A percentile compares a stretch with the other conserved stretches of the same genome.
Evolutionary conservation across 2,888 invertebrate species (phyloP).

Genomic region (Drosophila neonasuta): DNA sequence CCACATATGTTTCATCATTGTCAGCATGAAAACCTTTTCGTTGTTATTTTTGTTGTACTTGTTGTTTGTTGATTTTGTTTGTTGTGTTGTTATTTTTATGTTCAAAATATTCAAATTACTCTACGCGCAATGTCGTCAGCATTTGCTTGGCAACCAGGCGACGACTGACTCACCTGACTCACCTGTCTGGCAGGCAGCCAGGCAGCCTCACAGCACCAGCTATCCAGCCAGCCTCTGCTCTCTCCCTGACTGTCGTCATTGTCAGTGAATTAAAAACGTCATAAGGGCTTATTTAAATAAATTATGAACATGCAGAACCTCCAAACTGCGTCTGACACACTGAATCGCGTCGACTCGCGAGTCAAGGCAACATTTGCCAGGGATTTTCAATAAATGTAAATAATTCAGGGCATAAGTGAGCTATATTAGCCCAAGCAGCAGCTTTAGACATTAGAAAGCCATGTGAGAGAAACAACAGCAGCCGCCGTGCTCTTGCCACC

Average conservation of each 20-base stretch:
- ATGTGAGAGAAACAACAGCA: conserved; percentile 65
- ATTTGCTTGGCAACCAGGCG: conserved; percentile 37
- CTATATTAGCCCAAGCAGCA: conserved; percentile 58
- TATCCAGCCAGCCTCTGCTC: not conserved
- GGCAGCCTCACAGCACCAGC: not conserved
- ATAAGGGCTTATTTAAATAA: conserved; percentile 79
- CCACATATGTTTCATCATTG: conserved; percentile 28
- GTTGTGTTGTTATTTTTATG: conserved; percentile 70
- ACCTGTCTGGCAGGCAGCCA: not conserved
- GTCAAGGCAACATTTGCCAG: conserved; percentile 35
- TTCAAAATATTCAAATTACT: conserved; percentile 74
- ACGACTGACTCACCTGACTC: conserved; percentile 10
- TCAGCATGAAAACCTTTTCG: conserved; percentile 36
- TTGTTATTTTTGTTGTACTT: conserved; percentile 38
- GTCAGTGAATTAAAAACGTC: conserved; percentile 78
- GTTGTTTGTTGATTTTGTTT: conserved; percentile 65
- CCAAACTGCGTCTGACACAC: not conserved
- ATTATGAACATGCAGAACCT: conserved; percentile 63
- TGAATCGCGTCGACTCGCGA: not conserved
- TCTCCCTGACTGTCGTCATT: conserved; percentile 49
- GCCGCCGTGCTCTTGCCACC: conserved; percentile 29
- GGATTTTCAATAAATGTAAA: conserved; percentile 71
- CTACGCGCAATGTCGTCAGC: conserved; percentile 47
- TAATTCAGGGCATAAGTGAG: conserved; percentile 70
- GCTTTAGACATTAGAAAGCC: conserved; percentile 62